Evolutionary conservation across 2,797 vertebrate genomes (phyloP).

Genomic region (Clarias pachynema): DNA sequence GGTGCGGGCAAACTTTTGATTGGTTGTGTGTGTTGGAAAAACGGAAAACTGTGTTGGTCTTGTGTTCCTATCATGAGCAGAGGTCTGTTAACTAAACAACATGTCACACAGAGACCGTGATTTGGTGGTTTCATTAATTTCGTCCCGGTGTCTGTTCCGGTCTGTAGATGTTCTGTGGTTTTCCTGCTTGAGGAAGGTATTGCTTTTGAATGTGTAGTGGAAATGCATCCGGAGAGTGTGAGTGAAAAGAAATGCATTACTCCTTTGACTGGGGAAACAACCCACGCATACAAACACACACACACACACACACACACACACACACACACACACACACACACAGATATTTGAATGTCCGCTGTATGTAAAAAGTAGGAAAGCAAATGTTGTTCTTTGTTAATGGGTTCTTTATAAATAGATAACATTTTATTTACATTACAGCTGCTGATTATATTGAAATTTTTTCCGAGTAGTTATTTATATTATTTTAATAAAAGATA

Average conservation of each 20-base stretch:
- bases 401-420: not conserved
- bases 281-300: not conserved
- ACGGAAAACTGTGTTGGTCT: not conserved
- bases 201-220: not conserved
- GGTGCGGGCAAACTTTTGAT: too few species aligned
- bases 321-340: not conserved
- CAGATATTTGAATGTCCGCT: not conserved
- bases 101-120: not conserved
- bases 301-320: not conserved
- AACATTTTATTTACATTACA: not conserved
- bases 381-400: not conserved
- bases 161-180: not conserved
- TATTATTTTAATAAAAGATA: not conserved
- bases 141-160: not conserved
- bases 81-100: not conserved
- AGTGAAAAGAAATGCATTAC: not conserved
- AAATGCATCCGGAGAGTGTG: not conserved
- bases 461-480: not conserved
- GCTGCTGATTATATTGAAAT: not conserved
- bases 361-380: not conserved
- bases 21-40: too few species aligned
- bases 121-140: not conserved
- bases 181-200: not conserved
- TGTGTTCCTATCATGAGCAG: not conserved
- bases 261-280: not conserved